Conservation (phyloP, 2,888 invertebrate genomes). For the Sturmia bella region DNA sequence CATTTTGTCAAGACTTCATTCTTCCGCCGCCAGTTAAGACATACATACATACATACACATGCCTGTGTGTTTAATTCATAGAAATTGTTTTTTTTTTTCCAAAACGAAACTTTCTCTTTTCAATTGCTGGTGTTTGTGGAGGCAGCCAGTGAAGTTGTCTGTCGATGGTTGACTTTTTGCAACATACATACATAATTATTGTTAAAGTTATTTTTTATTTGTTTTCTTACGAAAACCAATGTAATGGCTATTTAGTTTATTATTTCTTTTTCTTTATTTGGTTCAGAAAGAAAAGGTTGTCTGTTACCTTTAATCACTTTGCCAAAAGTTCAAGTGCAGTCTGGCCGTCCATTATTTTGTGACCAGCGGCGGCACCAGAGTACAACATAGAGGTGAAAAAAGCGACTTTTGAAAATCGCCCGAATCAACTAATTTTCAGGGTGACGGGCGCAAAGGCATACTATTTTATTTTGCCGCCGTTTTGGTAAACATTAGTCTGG, state of each 20-base stretch:
- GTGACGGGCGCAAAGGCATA: no score
- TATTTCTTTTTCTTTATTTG: conserved; percentile 6
- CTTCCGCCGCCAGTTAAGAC: not conserved
- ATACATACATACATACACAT: not conserved
- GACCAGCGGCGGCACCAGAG: no score
- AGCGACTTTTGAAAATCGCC: no score
- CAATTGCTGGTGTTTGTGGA: conserved; percentile 44
- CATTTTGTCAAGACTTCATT: conserved; percentile 51
- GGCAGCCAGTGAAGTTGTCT: conserved; percentile 16
- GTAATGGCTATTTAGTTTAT: conserved; percentile 30
- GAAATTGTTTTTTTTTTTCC: conserved; percentile 15
- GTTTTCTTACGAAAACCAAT: conserved; percentile 15
- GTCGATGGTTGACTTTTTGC: conserved; percentile 24
- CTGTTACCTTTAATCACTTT: no score
- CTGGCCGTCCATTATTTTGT: conserved; percentile 22
- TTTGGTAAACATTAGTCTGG: no score
- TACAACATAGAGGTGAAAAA: no score
- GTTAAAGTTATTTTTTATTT: not conserved
- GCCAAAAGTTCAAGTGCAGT: not conserved
- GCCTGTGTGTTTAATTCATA: conserved; percentile 28
- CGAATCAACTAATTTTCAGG: no score
- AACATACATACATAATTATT: conserved; percentile 7
- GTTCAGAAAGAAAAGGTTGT: not conserved
- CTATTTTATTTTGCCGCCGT: no score
- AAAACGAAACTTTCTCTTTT: conserved; percentile 61